Conservation (phyloP, 2,888 invertebrate species). For the Xestoiulus laeticollis region DNA sequence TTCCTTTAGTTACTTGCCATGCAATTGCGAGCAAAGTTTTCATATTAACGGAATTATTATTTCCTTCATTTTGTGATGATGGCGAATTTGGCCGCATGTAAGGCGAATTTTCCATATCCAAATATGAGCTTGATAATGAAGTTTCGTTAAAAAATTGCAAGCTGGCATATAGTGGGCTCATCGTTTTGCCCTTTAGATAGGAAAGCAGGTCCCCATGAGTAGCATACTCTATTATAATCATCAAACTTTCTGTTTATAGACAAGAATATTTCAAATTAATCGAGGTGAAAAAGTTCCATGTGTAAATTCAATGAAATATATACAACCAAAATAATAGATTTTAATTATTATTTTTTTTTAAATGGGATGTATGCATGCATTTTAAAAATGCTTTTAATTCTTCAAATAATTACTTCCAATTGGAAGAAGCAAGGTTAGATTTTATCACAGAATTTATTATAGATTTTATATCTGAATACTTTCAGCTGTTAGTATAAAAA, state of each 20-base stretch:
- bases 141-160: conserved; percentile 42
- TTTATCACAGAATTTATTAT: too few relatives aligned
- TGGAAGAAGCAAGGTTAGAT: too few relatives aligned
- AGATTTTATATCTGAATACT: too few relatives aligned
- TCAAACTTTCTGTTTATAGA: neutral
- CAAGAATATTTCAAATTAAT: neutral
- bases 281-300: neutral
- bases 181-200: conserved; percentile 9
- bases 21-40: conserved; percentile 50
- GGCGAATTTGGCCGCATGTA: neutral
- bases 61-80: neutral
- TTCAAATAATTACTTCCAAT: too few relatives aligned
- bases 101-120: conserved; percentile 1
- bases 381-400: too few relatives aligned
- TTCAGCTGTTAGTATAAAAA: too few relatives aligned
- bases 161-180: conserved; percentile 24
- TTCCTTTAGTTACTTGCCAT: conserved; percentile 53
- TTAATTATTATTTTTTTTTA: too few relatives aligned
- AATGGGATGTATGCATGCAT: too few relatives aligned
- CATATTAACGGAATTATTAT: neutral
- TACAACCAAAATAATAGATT: too few relatives aligned
- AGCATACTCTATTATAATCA: conserved; percentile 52
- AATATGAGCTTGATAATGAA: neutral
- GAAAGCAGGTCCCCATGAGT: conserved; percentile 34
- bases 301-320: neutral